Percentiles rank a stretch among this genome's conserved stretches.
These are phyloP conservation scores for Elephantulus edwardii DNA, from an alignment of 2,113 vertebrate genomes.

Conservation along the genomic window DNA sequence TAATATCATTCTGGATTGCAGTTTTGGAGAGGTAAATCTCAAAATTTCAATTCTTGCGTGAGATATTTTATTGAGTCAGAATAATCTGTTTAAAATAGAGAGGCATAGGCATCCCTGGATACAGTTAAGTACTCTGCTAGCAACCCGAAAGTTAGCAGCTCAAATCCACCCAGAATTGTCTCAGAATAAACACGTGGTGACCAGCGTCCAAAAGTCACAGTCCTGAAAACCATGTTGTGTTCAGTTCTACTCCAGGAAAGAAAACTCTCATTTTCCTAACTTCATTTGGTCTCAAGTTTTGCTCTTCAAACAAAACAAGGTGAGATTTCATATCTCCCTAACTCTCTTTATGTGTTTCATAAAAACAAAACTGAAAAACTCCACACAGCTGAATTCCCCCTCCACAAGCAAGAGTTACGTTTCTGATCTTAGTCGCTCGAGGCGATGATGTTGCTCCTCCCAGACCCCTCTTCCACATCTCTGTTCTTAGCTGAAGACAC, in stretches of 20 bases:
- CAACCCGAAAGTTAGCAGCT: too few species aligned
- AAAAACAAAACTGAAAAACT: neutral
- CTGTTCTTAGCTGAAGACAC: neutral
- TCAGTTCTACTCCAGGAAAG: neutral
- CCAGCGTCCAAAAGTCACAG: neutral
- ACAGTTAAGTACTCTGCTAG: too few species aligned
- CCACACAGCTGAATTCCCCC: neutral
- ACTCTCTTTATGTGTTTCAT: neutral
- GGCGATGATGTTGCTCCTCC: too few species aligned
- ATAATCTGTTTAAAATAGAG: neutral
- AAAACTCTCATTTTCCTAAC: neutral
- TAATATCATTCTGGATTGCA: too few species aligned
- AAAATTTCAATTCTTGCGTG: neutral
- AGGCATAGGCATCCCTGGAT: too few species aligned
- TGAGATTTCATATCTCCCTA: neutral
- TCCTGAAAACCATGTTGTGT: neutral
- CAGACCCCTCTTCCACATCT: too few species aligned
- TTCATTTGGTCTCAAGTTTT: constrained; percentile 17
- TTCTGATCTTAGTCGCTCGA: neutral
- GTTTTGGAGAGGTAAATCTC: too few species aligned
- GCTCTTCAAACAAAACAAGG: neutral
- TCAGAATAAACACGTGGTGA: too few species aligned
- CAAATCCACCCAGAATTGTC: too few species aligned
- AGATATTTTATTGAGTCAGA: neutral
- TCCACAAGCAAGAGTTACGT: neutral